Conservation (phyloP, 2,888 invertebrate genomes). For the Anaspis maculata region DNA sequence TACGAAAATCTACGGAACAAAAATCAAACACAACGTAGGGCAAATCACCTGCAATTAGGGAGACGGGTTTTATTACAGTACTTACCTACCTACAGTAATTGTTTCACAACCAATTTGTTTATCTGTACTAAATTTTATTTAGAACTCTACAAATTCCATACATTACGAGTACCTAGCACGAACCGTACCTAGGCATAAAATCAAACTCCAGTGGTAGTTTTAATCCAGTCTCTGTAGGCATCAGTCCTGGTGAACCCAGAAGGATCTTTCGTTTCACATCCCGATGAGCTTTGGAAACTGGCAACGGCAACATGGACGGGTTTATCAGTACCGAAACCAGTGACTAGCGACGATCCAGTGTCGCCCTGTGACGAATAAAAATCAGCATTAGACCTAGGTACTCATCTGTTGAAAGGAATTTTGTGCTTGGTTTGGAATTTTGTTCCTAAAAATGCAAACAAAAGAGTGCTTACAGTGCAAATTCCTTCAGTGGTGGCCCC, state of each 20-base stretch:
- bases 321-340: background rate
- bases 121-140: slow-evolving; percentile 1
- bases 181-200: background rate
- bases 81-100: no score
- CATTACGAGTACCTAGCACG: background rate
- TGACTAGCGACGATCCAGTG: slow-evolving; percentile 5
- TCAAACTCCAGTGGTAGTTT: slow-evolving; percentile 1
- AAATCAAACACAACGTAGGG: no score
- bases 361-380: slow-evolving; percentile 5
- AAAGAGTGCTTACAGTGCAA: slow-evolving; percentile 6
- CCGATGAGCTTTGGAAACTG: slow-evolving; percentile 5
- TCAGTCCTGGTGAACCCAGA: slow-evolving; percentile 6
- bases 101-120: slow-evolving; percentile 7
- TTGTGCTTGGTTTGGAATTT: no score
- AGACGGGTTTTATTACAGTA: no score
- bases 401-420: no score
- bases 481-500: slow-evolving; percentile 4
- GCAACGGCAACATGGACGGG: slow-evolving; percentile 5
- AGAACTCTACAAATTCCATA: background rate
- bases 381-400: no score
- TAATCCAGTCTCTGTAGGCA: slow-evolving; percentile 3
- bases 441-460: background rate
- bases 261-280: slow-evolving; percentile 6
- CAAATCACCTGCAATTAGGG: no score
- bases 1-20: no score